These are phyloP conservation scores for Ichneumon xanthorius DNA, from an alignment of 2,888 invertebrate species.

Conservation along the genomic window DNA sequence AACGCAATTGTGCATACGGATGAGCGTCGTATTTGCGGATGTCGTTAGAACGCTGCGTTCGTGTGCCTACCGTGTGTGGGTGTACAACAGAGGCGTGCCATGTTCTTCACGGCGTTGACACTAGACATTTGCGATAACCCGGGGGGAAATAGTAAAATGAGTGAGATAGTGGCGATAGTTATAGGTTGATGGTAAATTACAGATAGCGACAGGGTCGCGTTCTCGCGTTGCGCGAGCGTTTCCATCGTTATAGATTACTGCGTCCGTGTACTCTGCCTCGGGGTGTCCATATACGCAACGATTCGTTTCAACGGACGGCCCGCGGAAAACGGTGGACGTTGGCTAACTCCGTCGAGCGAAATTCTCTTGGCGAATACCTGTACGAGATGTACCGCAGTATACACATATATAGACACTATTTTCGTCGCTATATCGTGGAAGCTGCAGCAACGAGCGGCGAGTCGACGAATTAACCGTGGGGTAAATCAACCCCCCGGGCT, in stretches of 20 bases:
- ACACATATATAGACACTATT: not conserved
- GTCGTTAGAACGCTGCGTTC: slow-evolving; percentile 29
- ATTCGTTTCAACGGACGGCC: not conserved
- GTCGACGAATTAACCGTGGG: slow-evolving; percentile 55
- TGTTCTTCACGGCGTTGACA: slow-evolving; percentile 22
- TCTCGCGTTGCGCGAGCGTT: not conserved
- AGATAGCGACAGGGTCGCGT: slow-evolving; percentile 29
- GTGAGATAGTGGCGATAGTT: not conserved
- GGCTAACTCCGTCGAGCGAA: not conserved
- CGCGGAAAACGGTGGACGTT: slow-evolving; percentile 17
- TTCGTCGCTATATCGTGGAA: not conserved
- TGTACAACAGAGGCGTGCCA: slow-evolving; percentile 5
- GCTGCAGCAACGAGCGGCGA: slow-evolving; percentile 3
- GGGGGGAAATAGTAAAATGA: slow-evolving; percentile 34
- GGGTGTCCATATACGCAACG: not conserved
- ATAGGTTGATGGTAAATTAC: slow-evolving; percentile 33
- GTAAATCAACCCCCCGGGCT: slow-evolving; percentile 44
- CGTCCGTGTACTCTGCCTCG: not conserved
- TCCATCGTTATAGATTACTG: not conserved
- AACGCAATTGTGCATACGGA: slow-evolving; percentile 32
- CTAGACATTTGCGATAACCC: slow-evolving; percentile 15
- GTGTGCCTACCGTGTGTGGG: not conserved
- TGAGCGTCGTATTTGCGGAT: slow-evolving; percentile 42
- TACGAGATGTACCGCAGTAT: not conserved
- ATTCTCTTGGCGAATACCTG: not conserved